A percentile compares a stretch with the other conserved stretches of the same genome.
phyloP scores from a whole-genome alignment of 37 sponge, comb jelly and placozoan genomes.

The Beroe forskalii region DNA sequence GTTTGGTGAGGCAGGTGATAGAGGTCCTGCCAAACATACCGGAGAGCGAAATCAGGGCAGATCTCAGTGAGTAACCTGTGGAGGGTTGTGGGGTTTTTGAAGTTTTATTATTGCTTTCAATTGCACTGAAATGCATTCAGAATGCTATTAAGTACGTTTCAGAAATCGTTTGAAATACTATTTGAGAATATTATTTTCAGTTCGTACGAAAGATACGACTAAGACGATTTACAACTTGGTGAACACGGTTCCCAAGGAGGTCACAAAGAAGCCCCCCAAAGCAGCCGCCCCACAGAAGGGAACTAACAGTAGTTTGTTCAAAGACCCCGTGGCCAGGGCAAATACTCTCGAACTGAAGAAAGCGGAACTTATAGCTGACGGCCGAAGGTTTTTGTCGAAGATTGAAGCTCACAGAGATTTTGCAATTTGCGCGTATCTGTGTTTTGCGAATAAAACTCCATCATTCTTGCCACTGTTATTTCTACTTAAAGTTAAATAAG shows the following conservation, averaged over 20 bases:
- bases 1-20: slow-evolving; percentile 46
- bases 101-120: too few species aligned
- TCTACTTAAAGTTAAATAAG: too few species aligned
- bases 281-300: not conserved
- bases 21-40: slow-evolving; percentile 64
- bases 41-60: slow-evolving; percentile 34
- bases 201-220: slow-evolving; percentile 41
- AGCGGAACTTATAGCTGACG: slow-evolving; percentile 58
- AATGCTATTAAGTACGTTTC: too few species aligned
- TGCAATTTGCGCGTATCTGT: too few species aligned
- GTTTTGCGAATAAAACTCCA: too few species aligned
- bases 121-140: too few species aligned
- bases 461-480: too few species aligned
- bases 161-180: too few species aligned
- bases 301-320: not conserved
- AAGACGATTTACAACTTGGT: slow-evolving; percentile 61
- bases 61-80: slow-evolving; percentile 53
- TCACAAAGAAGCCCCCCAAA: not conserved
- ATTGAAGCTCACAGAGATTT: too few species aligned
- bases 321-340: slow-evolving; percentile 41
- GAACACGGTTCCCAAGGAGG: not conserved
- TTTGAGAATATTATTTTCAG: too few species aligned
- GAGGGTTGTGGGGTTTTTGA: too few species aligned
- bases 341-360: slow-evolving; percentile 61
- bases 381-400: not conserved